Evolutionary conservation across 2,888 invertebrate genomes (phyloP), one percentile per base, ranked within the genome.

Genomic region (Trypoxylon attenuatum): DNA sequence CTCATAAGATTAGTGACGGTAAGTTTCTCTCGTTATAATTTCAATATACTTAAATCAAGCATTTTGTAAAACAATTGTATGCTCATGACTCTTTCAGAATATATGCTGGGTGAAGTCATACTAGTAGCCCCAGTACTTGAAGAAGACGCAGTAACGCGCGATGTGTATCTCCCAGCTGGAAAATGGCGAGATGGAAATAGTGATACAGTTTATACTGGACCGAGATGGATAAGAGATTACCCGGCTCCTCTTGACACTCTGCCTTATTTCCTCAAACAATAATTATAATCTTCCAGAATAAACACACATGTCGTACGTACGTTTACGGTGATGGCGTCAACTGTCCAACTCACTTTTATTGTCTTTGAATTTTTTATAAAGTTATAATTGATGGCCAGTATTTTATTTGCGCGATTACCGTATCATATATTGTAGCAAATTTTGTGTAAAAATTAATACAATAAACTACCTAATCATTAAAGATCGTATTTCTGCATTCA

Each of bases 111-210:
- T 2, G 93, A 94, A 73, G 89, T 90, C 50, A 90, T 95, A 38
- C 87, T 96, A 53, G 93, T 93, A 0, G 96, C 96, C 0, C 96
- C 96, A 0, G 90, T 96, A 0, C 78, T 95, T 8, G 87, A 88
- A 29, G 88, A 92, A 85, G 91, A 91, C 0, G 90, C 91, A 0
- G 87, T 80, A 0, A 82, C 87, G 0, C 90, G 96, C 4, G 90
- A 94, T 82, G 89, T 96, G 50, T 95, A 94, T 87, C 88, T 95
- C 1, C 96, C 96, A 0, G 85, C 78, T 3, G 96, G 96, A 1
- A 87, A 81, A 0, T 96, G 96, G 96, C 86, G 87, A 38, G 93
- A 93, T 80, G 90, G 90, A 46, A 78, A 74, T 19, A 72, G 75
- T 0, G 84, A 87, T 0, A 80, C 66, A 0, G 76, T 82, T 0